phyloP scores from a whole-genome alignment of 1,140 invertebrate species.

The Phymorhynchus buccinoides region DNA sequence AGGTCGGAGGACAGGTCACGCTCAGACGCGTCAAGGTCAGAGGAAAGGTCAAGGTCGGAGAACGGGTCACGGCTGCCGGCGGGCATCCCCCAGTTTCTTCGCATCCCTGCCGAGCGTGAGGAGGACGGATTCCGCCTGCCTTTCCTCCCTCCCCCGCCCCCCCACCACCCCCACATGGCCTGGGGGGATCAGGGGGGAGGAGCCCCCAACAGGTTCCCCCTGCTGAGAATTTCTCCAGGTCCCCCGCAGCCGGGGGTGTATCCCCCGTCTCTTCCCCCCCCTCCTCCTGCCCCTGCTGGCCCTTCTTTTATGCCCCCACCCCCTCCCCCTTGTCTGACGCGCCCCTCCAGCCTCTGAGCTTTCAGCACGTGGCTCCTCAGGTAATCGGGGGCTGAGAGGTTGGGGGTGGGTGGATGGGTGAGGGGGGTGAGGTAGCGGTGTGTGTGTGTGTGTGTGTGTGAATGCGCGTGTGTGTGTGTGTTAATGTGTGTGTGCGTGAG shows the following conservation, averaged over 20 bases:
- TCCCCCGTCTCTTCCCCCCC: neutral
- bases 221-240: conserved; percentile 3
- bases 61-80: neutral
- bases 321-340: neutral
- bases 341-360: conserved; percentile 18
- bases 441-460: neutral
- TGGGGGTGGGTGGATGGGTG: neutral
- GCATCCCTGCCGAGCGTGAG: conserved; percentile 60
- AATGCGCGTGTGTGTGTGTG: neutral
- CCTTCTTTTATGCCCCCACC: conserved; percentile 28
- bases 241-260: conserved; percentile 12
- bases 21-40: no score
- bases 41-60: conserved; percentile 1
- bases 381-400: neutral
- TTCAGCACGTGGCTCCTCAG: conserved; percentile 9
- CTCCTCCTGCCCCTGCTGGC: neutral
- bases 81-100: conserved; percentile 56
- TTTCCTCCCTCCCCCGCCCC: conserved; percentile 35
- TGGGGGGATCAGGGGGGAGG: conserved; percentile 33
- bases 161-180: conserved; percentile 47
- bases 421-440: neutral
- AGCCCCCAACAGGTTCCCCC: neutral
- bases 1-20: no score
- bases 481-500: neutral
- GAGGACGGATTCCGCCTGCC: conserved; percentile 51